Base-by-base conservation (phyloP, 2,113 vertebrate genomes). In the Paracanthobrama guichenoti region DNA sequence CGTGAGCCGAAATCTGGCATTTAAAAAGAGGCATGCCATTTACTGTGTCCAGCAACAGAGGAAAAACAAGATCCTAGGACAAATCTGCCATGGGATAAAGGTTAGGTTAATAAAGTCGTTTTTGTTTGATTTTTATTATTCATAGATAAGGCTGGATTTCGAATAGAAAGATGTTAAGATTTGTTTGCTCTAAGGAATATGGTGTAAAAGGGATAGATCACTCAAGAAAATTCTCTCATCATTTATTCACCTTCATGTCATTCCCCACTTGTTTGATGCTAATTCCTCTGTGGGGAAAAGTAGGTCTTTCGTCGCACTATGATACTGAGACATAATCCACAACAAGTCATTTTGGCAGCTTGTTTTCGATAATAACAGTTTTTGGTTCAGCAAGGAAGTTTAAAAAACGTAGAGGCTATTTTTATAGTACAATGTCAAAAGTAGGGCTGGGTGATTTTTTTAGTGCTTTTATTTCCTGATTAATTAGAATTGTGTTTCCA, bases 1-100 rank as follows among this genome's bases (percentile, higher is more conserved):
- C 72, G 69, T 87, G 81, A 39, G 59, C 28, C 66, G 42, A 84
- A 76, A 83, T 79, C 81, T 85, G 83, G 79, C 85, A 85, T 88
- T 90, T 85, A 89, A 77, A 79, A 79, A 82, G 72, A 86, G 42
- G 84, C 64, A 24, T 87, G 87, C 62, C 79, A 87, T 88, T 86
- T 86, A 85, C 64, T 60, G 72, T 6, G 24, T 60, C 73, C 59
- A 48, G 82, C 75, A 28, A 26, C 39, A 46, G 20, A 9, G 42
- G 22, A 60, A 50, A 44, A 74, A 60, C 31, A 80, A 60, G 48
- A 75, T 81, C 26, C 64, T 24, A 7, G 22, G 64, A 46, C 66
- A 72, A 60, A 79, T 35, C 35, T 53, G 83, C 6, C 39, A 26
- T 78, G 72, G 48, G 60, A 85, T 66, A 84, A 81, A 84, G 83